Base-by-base conservation (phyloP, 64 coral and sea anemone genomes). In the Montipora foliosa region DNA sequence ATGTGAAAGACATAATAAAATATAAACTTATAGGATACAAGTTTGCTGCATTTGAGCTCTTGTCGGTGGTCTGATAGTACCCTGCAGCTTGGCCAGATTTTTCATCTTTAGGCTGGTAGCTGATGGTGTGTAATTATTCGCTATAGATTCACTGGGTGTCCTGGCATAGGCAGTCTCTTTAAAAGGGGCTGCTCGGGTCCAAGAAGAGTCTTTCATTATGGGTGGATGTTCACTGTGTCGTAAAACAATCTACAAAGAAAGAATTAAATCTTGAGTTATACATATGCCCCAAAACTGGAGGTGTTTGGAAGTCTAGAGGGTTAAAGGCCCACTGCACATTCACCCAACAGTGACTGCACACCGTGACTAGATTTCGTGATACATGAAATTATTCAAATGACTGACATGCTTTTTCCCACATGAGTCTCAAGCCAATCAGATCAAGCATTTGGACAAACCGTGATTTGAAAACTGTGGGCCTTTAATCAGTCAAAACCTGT, bases 141-240 rank as follows among this genome's bases (percentile, higher is more conserved):
- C 98, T 89, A 99, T 99, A 5, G 98, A 99, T 90, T 99, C 98
- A 93, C 98, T 99, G 2, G 98, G 98, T 20, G 98, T 99, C 53
- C 98, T 94, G 59, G 95, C 95, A 89, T 94, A 82, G 4, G 93
- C 89, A 69, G 98, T 99, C 69, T 99, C 98, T 83, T 99, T 99
- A 60, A 96, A 99, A 57, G 98, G 98, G 61, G 98, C 91, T 7
- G 98, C 98, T 76, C 77, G 82, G 15, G 98, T 99, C 98, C 98
- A 99, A 15, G 95, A 96, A 5, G 92, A 86, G 16, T 99, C 98
- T 68, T 96, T 99, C 98, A 99, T 99, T 48, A 99, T 99, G 24
- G 98, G 98, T 47, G 98, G 98, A 64, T 99, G 95, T 73, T 99
- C 98, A 79, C 98, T 99, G 29, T 99, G 95, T 6, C 98, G 92